Evolutionary conservation across 2,113 vertebrate genomes (phyloP).

Genomic region (Entelurus aequoreus): DNA sequence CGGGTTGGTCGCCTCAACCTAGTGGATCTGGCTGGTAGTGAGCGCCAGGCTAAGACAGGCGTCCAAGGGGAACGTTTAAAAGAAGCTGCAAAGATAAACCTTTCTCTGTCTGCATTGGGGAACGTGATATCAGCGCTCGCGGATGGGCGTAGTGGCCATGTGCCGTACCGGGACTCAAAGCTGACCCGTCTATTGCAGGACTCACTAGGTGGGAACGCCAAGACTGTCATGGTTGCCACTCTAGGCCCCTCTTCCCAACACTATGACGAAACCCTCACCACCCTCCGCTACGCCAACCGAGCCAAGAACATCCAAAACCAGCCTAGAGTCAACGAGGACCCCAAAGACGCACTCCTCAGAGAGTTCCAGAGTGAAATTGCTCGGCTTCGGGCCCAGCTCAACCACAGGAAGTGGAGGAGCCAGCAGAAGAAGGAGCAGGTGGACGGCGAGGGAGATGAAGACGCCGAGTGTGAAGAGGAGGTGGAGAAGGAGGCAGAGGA

Average conservation of each 20-base stretch:
- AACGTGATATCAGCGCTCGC: constrained; percentile 94
- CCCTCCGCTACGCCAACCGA: constrained; percentile 90
- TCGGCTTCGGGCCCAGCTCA: constrained; percentile 89
- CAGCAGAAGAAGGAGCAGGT: constrained; percentile 78
- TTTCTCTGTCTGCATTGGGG: constrained; percentile 91
- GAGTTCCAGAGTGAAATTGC: constrained; percentile 94
- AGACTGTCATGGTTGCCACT: constrained; percentile 97
- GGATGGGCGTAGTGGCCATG: constrained; percentile 86
- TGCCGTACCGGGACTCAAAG: constrained; percentile 97
- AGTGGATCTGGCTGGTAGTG: constrained; percentile 93
- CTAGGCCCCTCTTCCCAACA: constrained; percentile 86
- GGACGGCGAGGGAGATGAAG: constrained; percentile 67
- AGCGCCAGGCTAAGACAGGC: constrained; percentile 87
- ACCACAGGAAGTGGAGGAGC: constrained; percentile 76
- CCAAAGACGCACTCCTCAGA: constrained; percentile 90
- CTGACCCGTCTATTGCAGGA: constrained; percentile 94
- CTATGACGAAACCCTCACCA: constrained; percentile 93
- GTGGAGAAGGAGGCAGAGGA: constrained; percentile 78
- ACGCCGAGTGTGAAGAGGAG: constrained; percentile 66
- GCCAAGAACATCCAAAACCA: constrained; percentile 99
- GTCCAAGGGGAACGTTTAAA: constrained; percentile 86
- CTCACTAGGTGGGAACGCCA: constrained; percentile 93
- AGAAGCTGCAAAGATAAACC: constrained; percentile 97
- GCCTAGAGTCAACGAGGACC: constrained; percentile 93
- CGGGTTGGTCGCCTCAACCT: constrained; percentile 94